Conservation (phyloP, 2,888 invertebrate species). For the Mantis religiosa region DNA sequence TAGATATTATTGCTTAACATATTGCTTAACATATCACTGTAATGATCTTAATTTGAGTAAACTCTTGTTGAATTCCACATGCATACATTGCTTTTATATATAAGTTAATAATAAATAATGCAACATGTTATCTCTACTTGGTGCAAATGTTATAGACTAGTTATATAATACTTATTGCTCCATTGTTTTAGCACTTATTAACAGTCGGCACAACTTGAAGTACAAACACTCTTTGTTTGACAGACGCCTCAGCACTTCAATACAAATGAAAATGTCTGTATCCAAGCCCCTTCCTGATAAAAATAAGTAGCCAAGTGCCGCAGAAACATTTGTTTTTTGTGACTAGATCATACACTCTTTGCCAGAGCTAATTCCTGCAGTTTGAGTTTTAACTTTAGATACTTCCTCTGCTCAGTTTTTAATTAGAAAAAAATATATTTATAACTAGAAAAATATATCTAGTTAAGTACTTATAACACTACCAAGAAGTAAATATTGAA, state of each 20-base stretch:
- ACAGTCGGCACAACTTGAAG: too few species aligned
- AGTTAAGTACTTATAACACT: too few species aligned
- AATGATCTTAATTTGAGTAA: background rate
- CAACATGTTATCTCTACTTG: background rate
- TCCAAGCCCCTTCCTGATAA: background rate
- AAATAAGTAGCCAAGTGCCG: background rate
- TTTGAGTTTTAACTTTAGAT: background rate
- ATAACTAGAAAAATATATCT: too few species aligned
- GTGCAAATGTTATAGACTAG: slow-evolving; percentile 2
- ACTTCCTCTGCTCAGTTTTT: background rate
- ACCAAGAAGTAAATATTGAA: too few species aligned
- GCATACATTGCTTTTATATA: background rate
- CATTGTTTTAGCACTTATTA: background rate
- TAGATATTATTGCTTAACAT: background rate
- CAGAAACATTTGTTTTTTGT: background rate
- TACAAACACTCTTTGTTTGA: background rate
- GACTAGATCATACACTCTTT: background rate
- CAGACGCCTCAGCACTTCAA: background rate
- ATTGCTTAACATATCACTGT: too few species aligned
- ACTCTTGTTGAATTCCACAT: slow-evolving; percentile 14
- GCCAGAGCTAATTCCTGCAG: background rate
- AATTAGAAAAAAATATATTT: too few species aligned
- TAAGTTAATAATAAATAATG: background rate
- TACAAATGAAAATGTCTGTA: background rate
- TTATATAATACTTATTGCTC: background rate